phyloP scores from a whole-genome alignment of 2,113 vertebrate genomes.

The Brachypodius melanocephalos region DNA sequence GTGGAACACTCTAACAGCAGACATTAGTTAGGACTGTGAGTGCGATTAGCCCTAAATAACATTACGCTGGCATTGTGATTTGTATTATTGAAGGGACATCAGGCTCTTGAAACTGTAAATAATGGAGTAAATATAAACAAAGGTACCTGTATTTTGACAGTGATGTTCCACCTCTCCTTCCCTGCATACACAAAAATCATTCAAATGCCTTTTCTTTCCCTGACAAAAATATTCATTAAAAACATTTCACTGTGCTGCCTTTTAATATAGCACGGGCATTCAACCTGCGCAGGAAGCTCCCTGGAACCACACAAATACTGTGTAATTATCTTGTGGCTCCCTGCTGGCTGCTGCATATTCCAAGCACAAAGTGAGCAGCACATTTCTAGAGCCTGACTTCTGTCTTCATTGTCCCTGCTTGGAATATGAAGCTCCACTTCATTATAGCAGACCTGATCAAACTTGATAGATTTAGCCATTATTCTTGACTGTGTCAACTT shows the following conservation, averaged over 20 bases:
- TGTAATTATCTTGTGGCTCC: conserved; percentile 90
- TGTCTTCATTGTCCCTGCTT: conserved; percentile 87
- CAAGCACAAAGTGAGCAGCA: conserved; percentile 84
- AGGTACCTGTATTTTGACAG: conserved; percentile 82
- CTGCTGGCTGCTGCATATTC: conserved; percentile 89
- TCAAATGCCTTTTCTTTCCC: conserved; percentile 85
- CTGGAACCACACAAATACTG: conserved; percentile 90
- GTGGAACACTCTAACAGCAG: conserved; percentile 49
- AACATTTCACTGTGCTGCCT: conserved; percentile 87
- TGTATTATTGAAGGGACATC: conserved; percentile 70
- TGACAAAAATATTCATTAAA: conserved; percentile 93
- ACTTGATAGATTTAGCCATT: conserved; percentile 93
- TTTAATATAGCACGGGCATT: conserved; percentile 85
- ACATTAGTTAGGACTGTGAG: conserved; percentile 56
- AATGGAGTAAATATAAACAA: conserved; percentile 80
- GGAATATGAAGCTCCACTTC: conserved; percentile 88
- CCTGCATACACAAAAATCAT: conserved; percentile 76
- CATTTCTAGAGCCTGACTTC: conserved; percentile 82
- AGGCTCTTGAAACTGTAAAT: conserved; percentile 71
- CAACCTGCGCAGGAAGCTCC: conserved; percentile 85
- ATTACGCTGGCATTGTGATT: conserved; percentile 56
- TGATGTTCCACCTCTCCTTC: conserved; percentile 77
- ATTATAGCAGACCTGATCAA: conserved; percentile 91
- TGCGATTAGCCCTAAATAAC: conserved; percentile 71
- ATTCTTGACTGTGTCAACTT: conserved; percentile 89